Percentiles rank a stretch among this genome's conserved stretches.
These are phyloP conservation scores for Gobionotothen gibberifrons DNA, from an alignment of 2,797 vertebrate species.

Conservation along the genomic window DNA sequence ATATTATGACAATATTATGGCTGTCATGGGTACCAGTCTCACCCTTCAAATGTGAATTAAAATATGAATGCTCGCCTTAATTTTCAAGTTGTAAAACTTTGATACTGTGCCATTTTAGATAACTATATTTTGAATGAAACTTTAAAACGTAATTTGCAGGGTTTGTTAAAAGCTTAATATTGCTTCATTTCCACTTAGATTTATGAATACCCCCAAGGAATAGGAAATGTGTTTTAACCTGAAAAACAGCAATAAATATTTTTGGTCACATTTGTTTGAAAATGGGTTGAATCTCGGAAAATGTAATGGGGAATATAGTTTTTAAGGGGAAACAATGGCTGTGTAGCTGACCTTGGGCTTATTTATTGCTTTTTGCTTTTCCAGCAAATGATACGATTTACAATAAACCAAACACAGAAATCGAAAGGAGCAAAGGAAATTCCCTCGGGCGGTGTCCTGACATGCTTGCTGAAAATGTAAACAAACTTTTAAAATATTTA, in stretches of 20 bases:
- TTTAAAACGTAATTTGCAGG: too few relatives aligned
- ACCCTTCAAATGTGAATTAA: not conserved
- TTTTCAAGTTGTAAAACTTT: not conserved
- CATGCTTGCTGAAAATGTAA: accelerated
- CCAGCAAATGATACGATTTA: not conserved
- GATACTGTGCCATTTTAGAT: too few relatives aligned
- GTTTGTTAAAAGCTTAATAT: too few relatives aligned
- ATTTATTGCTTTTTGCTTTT: not conserved
- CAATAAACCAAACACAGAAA: accelerated
- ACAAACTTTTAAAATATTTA: not conserved
- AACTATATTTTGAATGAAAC: too few relatives aligned
- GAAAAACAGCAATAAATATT: not conserved
- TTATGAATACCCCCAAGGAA: not conserved
- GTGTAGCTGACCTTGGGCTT: not conserved
- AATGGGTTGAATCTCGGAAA: not conserved
- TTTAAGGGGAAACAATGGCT: not conserved
- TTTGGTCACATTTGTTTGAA: not conserved
- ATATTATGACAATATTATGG: not conserved
- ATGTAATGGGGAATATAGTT: not conserved
- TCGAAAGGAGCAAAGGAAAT: not conserved
- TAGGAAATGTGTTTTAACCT: not conserved
- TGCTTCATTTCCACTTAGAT: too few relatives aligned
- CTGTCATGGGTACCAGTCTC: too few relatives aligned
- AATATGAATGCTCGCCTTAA: not conserved
- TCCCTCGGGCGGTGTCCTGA: accelerated